phyloP scores from a whole-genome alignment of 2,113 vertebrate genomes.

The Hylia prasina region DNA sequence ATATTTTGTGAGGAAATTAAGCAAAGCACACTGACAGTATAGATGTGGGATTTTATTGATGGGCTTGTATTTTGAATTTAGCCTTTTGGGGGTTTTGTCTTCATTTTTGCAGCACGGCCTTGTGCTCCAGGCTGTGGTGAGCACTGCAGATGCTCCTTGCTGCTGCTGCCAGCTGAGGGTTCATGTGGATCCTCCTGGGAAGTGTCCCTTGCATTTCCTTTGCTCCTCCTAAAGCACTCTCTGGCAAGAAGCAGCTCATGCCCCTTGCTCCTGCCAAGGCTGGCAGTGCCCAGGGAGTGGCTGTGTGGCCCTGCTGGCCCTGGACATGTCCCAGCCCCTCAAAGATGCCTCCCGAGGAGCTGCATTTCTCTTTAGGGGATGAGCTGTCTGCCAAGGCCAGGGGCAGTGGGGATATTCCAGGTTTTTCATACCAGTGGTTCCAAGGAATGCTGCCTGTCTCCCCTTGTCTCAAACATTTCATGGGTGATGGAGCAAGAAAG shows the following conservation, averaged over 20 bases:
- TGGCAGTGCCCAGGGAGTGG: constrained; percentile 78
- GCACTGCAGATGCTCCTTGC: not conserved
- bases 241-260: constrained; percentile 63
- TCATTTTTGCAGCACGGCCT: not conserved
- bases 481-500: constrained; percentile 80
- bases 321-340: constrained; percentile 40
- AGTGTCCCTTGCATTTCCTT: constrained; percentile 19
- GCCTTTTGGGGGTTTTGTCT: not conserved
- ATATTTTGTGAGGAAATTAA: not conserved
- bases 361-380: constrained; percentile 50
- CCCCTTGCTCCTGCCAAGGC: constrained; percentile 58
- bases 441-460: constrained; percentile 83
- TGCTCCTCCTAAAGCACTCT: not conserved
- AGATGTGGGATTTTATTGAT: not conserved
- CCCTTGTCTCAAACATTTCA: constrained; percentile 69
- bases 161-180: not conserved
- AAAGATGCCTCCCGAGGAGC: not conserved
- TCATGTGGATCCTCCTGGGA: not conserved
- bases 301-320: constrained; percentile 65
- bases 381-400: constrained; percentile 51
- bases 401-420: constrained; percentile 72
- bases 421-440: constrained; percentile 79
- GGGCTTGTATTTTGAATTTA: not conserved
- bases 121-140: not conserved
- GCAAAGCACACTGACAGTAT: not conserved